A percentile compares a stretch with the other conserved stretches of the same genome.
These are phyloP conservation scores for Neoitamus cyanurus DNA, from an alignment of 2,888 invertebrate genomes.

Conservation along the genomic window DNA sequence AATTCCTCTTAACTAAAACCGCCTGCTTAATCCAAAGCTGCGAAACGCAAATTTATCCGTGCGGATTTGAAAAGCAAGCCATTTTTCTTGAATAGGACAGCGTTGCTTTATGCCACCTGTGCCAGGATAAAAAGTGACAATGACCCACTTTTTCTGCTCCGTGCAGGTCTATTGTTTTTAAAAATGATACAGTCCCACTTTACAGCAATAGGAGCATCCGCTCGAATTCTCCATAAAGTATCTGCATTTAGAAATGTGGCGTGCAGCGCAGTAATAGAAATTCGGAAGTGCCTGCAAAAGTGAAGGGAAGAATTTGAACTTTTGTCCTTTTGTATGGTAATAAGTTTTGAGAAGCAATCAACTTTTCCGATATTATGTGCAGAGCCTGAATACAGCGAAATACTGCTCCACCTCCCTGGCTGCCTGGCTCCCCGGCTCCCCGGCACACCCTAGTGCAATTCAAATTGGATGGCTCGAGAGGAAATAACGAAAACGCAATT, in stretches of 20 bases:
- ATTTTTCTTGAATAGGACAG: neutral
- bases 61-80: neutral
- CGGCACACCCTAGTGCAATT: neutral
- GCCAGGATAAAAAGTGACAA: neutral
- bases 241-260: neutral
- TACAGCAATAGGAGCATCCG: neutral
- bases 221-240: neutral
- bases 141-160: neutral
- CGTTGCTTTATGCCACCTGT: neutral
- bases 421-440: neutral
- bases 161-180: neutral
- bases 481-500: constrained; percentile 6
- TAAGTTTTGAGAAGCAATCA: neutral
- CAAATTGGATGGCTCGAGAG: neutral
- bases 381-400: neutral
- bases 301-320: neutral
- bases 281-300: neutral
- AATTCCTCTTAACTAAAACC: no score
- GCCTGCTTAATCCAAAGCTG: no score
- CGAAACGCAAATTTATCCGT: no score
- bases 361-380: neutral
- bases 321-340: constrained; percentile 5
- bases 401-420: neutral
- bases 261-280: neutral
- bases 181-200: neutral